Percentiles rank a stretch among this genome's conserved stretches.
phyloP scores from a whole-genome alignment of 64 coral and sea anemone genomes.

The Astreopora myriophthalma region DNA sequence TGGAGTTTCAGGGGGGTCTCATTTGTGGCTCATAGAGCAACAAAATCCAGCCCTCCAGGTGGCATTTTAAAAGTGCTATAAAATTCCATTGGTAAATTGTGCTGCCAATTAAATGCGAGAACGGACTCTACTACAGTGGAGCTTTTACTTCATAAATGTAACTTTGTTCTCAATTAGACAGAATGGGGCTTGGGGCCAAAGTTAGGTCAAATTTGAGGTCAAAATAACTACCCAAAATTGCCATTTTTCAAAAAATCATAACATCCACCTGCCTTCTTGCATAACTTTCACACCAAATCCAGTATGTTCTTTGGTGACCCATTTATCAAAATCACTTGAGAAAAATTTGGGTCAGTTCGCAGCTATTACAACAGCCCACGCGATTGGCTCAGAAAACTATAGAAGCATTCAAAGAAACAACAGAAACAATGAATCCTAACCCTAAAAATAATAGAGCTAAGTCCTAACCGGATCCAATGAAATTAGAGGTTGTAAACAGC shows the following conservation, averaged over 20 bases:
- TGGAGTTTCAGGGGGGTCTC: background rate
- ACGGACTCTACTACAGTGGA: slow-evolving; percentile 28
- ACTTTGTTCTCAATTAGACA: slow-evolving; percentile 40
- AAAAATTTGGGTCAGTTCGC: background rate
- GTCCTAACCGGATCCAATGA: too few relatives aligned
- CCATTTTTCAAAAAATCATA: slow-evolving; percentile 40
- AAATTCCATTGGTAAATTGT: slow-evolving; percentile 25
- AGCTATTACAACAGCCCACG: too few relatives aligned
- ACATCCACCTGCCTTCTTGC: slow-evolving; percentile 20
- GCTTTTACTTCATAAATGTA: background rate
- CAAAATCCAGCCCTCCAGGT: background rate
- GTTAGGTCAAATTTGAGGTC: background rate
- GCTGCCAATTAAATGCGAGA: slow-evolving; percentile 29
- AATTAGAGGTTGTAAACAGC: too few relatives aligned
- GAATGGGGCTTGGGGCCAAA: slow-evolving; percentile 34
- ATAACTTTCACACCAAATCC: background rate
- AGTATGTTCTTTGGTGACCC: slow-evolving; percentile 6
- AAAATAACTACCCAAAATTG: slow-evolving; percentile 12
- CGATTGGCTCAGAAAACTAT: too few relatives aligned
- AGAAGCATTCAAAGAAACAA: too few relatives aligned
- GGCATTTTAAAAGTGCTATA: slow-evolving; percentile 27
- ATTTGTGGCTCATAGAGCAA: slow-evolving; percentile 3
- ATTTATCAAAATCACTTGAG: slow-evolving; percentile 60
- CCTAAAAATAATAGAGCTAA: too few relatives aligned
- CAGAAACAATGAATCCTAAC: too few relatives aligned